These are phyloP conservation scores for Somateria mollissima DNA, from an alignment of 2,797 vertebrate genomes.

Conservation along the genomic window DNA sequence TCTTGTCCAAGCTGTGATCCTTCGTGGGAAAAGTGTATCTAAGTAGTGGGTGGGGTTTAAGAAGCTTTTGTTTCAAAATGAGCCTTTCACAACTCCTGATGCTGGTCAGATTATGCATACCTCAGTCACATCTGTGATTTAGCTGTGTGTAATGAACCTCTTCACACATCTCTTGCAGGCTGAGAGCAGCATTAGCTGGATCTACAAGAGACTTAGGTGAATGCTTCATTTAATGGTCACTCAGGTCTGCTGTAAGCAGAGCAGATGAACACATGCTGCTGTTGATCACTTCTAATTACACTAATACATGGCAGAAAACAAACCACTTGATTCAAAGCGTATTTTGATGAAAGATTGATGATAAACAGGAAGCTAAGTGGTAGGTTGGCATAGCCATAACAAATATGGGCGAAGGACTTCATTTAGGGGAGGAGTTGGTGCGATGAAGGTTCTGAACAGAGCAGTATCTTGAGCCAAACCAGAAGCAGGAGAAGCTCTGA, in stretches of 20 bases:
- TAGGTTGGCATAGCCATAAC: neutral
- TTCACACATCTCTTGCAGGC: neutral
- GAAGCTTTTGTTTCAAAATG: slow-evolving; percentile 20
- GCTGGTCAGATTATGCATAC: neutral
- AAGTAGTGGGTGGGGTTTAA: slow-evolving; percentile 8
- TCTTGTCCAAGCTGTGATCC: neutral
- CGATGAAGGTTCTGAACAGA: neutral
- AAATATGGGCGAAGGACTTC: neutral
- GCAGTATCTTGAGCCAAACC: neutral
- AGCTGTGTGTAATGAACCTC: neutral
- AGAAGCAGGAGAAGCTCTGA: neutral
- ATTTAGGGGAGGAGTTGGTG: neutral
- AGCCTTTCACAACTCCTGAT: slow-evolving; percentile 10
- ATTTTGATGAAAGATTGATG: neutral
- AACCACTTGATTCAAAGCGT: neutral
- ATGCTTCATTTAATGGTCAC: neutral
- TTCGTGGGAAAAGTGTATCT: neutral
- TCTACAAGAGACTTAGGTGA: neutral
- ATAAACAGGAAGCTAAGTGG: neutral
- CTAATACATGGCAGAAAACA: neutral
- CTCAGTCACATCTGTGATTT: neutral
- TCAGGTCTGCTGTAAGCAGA: neutral
- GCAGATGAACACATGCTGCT: neutral
- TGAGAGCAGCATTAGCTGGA: neutral
- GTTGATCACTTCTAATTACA: neutral